Base-by-base conservation (phyloP, 2,888 invertebrate genomes). In the Drosophila mimica region DNA sequence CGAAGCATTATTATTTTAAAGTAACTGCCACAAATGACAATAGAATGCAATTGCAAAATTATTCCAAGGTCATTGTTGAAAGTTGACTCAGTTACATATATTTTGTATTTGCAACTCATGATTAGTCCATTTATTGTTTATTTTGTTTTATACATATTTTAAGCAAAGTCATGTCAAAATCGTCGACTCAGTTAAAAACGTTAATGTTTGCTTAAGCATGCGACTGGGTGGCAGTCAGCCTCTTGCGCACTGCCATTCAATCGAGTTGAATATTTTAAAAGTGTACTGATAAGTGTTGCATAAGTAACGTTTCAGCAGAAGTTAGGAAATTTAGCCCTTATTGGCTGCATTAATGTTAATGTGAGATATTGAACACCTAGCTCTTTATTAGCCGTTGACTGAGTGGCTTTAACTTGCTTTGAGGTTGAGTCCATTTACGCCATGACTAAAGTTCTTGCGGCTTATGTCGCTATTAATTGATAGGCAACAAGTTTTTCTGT, bases 391-490 rank as follows among this genome's bases (percentile, higher is more conserved):
- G 40, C 54, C 73, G 83, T 86, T 88, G 75, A 88, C 79, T 86
- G 76, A 79, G 68, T 60, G 62, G 54, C 72, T 81, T 81, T 68
- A 79, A 81, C 70, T 68, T 74, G 82, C 64, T 69, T 54, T 69
- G 31, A 53, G 34, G 51, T n/a, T 17, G 38, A 31, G 15, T 30
- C 54, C 54, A 40, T 61, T 62, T 64, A 59, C 56, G 59, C 20
- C 51, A 34, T n/a, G 53, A 57, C 58, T 54, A 78, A 89, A 81
- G 70, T 88, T 88, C 73, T 73, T 87, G 83, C 69, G 86, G 79
- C 74, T 79, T 81, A 79, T 88, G 78, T 71, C 76, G 79, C 80
- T 86, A 88, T 88, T 89, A 91, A 89, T 91, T 89, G 91, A 89
- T 89, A 36, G 68, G 71, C 78, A 80, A 79, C 67, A 81, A 81